Percentiles rank a stretch among this genome's conserved stretches.
Evolutionary conservation across 2,888 invertebrate genomes (phyloP).

Genomic region (Caenorhabditis sp.): DNA sequence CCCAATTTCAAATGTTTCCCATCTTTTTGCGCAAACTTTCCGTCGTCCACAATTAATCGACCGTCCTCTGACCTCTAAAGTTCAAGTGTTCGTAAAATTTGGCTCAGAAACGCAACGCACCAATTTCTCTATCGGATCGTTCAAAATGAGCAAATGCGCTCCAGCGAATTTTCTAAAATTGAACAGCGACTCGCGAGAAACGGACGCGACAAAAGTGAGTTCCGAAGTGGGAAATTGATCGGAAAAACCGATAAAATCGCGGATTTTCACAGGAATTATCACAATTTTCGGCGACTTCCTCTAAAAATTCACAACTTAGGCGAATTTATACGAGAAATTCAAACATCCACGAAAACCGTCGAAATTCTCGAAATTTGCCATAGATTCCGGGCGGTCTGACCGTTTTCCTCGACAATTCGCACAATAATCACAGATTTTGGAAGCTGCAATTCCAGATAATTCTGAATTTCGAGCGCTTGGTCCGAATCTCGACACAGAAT

Average conservation of each 20-base stretch:
- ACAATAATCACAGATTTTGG: conserved; percentile 7
- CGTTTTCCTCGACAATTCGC: conserved; percentile 28
- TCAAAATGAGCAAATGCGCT: conserved; percentile 33
- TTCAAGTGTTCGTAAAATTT: background rate
- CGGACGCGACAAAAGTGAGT: conserved; percentile 39
- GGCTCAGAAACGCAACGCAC: conserved; percentile 6
- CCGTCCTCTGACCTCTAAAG: conserved; percentile 46
- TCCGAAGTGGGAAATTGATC: conserved; percentile 27
- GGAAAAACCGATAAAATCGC: conserved; percentile 26
- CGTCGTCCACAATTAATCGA: conserved; percentile 39
- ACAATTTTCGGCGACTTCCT: conserved; percentile 37
- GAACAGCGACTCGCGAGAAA: conserved; percentile 34
- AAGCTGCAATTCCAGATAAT: conserved; percentile 24
- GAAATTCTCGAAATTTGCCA: conserved; percentile 38
- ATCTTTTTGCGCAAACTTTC: conserved; percentile 27
- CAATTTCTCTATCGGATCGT: conserved; percentile 38
- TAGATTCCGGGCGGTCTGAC: conserved; percentile 13
- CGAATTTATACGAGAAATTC: background rate
- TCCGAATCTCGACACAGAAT: conserved; percentile 38
- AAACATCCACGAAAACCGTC: conserved; percentile 39
- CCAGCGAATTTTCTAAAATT: conserved; percentile 40
- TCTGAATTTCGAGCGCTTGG: conserved; percentile 27
- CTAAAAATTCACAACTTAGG: conserved; percentile 9
- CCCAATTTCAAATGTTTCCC: conserved; percentile 32
- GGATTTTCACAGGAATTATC: conserved; percentile 27